phyloP scores from a whole-genome alignment of 2,113 vertebrate species.

The Otus sunia region DNA sequence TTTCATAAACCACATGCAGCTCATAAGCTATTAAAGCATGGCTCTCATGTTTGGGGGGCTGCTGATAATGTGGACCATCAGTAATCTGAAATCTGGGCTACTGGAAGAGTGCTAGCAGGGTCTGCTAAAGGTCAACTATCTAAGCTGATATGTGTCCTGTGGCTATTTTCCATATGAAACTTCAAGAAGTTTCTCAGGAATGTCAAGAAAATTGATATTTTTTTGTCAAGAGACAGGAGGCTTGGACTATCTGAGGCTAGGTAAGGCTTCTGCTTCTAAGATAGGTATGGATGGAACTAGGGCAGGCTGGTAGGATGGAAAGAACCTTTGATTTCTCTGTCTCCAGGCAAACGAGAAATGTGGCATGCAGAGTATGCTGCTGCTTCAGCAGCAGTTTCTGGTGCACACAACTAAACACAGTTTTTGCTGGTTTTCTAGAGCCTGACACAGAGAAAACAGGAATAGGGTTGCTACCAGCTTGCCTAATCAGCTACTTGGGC shows the following conservation, averaged over 20 bases:
- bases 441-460: not conserved
- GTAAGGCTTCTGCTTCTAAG: not conserved
- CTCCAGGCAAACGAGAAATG: not conserved
- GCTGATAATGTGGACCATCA: not conserved
- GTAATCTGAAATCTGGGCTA: not conserved
- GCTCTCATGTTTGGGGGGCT: not conserved
- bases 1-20: not conserved
- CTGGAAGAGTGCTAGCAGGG: not conserved
- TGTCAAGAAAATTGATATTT: not conserved
- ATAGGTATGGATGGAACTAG: not conserved
- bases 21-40: not conserved
- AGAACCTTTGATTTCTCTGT: not conserved
- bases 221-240: not conserved
- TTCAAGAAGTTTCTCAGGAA: not conserved
- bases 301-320: accelerated
- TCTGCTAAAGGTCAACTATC: not conserved
- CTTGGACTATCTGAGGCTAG: not conserved
- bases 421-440: not conserved
- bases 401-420: not conserved
- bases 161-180: not conserved
- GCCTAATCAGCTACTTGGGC: not conserved
- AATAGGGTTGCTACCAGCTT: not conserved
- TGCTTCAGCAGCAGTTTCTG: not conserved
- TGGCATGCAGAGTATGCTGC: not conserved
- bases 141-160: not conserved